Evolutionary conservation across 2,888 invertebrate species (phyloP).

Genomic region (Drosophila pullipes): DNA sequence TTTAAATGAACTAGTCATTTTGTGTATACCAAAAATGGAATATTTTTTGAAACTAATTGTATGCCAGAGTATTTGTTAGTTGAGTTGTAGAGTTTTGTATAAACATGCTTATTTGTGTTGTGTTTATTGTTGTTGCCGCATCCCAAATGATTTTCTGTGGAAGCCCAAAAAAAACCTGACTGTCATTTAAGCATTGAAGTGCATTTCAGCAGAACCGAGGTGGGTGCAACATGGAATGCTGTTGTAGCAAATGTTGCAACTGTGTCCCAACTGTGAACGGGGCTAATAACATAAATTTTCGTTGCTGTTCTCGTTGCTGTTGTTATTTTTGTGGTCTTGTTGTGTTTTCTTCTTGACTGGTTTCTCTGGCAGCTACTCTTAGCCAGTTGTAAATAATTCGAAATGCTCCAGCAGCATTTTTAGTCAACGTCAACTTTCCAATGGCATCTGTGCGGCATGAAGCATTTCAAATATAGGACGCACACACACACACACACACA

Average conservation of each 20-base stretch:
- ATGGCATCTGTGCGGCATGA: conserved; percentile 23
- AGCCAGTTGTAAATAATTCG: conserved; percentile 60
- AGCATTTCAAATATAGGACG: conserved; percentile 11
- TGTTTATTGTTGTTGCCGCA: conserved; percentile 42
- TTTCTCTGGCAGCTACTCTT: conserved; percentile 49
- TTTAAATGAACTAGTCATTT: too few relatives aligned
- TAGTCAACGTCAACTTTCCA: conserved; percentile 46
- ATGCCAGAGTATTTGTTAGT: background rate
- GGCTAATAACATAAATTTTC: conserved; percentile 59
- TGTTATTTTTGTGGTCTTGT: conserved; percentile 6
- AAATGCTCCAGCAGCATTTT: conserved; percentile 53
- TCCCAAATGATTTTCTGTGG: conserved; percentile 56
- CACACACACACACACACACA: background rate
- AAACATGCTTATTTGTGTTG: background rate
- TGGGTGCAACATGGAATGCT: background rate
- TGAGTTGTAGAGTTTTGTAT: background rate
- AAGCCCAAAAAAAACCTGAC: conserved; percentile 53
- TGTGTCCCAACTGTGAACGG: conserved; percentile 48
- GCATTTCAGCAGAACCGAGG: conserved; percentile 49
- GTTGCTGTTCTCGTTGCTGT: conserved; percentile 20
- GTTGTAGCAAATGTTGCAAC: conserved; percentile 20
- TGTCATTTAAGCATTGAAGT: conserved; percentile 69
- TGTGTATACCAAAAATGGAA: too few relatives aligned
- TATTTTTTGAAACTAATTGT: too few relatives aligned
- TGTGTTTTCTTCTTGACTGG: conserved; percentile 53